These are phyloP conservation scores for Heliconius charithonia DNA, from an alignment of 2,888 invertebrate genomes.

Conservation along the genomic window DNA sequence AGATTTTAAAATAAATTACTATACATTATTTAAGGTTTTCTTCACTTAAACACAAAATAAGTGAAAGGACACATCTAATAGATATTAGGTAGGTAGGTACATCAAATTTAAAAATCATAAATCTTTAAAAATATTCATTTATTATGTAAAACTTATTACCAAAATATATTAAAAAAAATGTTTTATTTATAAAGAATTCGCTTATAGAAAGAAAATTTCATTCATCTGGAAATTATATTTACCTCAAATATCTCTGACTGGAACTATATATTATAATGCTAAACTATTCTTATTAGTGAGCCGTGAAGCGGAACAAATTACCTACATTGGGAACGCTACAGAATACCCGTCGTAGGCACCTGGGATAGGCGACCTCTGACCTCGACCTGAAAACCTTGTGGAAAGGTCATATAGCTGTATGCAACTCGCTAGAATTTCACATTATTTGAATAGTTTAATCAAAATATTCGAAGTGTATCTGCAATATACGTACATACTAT, in stretches of 20 bases:
- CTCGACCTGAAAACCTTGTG: conserved; percentile 55
- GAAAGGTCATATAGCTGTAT: conserved; percentile 59
- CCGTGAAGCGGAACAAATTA: conserved; percentile 37
- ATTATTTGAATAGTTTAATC: conserved; percentile 27
- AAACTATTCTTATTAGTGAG: conserved; percentile 22
- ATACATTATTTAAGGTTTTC: neutral
- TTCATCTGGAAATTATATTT: neutral
- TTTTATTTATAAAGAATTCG: neutral
- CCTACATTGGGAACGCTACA: conserved; percentile 40
- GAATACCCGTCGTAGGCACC: conserved; percentile 39
- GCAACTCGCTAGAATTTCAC: conserved; percentile 31
- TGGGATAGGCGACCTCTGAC: conserved; percentile 42
- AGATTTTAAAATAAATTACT: no score
- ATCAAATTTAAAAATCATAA: no score
- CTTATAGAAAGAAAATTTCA: neutral
- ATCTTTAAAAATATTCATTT: no score
- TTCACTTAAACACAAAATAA: no score
- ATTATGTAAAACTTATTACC: no score
- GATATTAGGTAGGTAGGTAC: no score
- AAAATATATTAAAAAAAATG: neutral
- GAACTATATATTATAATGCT: conserved; percentile 26
- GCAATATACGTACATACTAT: neutral
- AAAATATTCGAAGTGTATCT: conserved; percentile 15
- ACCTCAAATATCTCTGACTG: neutral
- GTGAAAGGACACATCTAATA: no score